Evolutionary conservation across 1,140 invertebrate species (phyloP), one percentile per base, ranked within the genome.

Genomic region (Heterodera carotae): DNA sequence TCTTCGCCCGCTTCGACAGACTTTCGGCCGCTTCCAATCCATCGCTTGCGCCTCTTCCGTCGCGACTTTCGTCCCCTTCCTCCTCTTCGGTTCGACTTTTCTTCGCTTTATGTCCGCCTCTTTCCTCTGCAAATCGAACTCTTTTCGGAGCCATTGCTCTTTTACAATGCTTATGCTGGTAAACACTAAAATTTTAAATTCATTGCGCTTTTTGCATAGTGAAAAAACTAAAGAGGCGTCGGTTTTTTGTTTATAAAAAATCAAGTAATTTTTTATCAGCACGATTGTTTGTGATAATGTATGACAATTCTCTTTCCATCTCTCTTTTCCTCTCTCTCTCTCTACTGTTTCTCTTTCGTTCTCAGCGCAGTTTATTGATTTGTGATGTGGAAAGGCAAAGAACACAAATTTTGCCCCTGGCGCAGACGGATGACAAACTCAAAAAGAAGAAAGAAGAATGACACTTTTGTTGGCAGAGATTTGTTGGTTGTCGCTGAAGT

Each of bases 1-100:
- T 83, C 36, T 84, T 85, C 27, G 48, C 29, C 72, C 36, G 56
- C 36, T 64, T 74, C 25, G 22, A 31, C 12, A 43, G 25, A 60
- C 36, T 73, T 73, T 60, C 70, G 29, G 70, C 70, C 29, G 36
- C 39, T 22, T 73, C 48, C n/a, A n/a, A n/a, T 43, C 12, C 39
- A 43, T 43, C 12, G 6, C 39, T 43, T 43, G 6, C 39, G 39
- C 39, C 39, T 6, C 12, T 43, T 43, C 39, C 25, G 15, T 31
- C 29, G 34, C 36, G 25, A 39, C 36, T 71, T 76, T 76, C 27
- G 25, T 43, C 48, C 62, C 36, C 71, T 22, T 76, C 67, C 48
- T 76, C 69, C 25, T n/a, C 70, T 34, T 76, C 48, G 6, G 18
- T 25, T 29, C 74, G 68, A 22, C 39, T 68, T 68, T 18, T 43